A percentile compares a stretch with the other conserved stretches of the same genome.
Evolutionary conservation across 2,797 vertebrate species (phyloP).

Genomic region (Siniperca obscura): DNA sequence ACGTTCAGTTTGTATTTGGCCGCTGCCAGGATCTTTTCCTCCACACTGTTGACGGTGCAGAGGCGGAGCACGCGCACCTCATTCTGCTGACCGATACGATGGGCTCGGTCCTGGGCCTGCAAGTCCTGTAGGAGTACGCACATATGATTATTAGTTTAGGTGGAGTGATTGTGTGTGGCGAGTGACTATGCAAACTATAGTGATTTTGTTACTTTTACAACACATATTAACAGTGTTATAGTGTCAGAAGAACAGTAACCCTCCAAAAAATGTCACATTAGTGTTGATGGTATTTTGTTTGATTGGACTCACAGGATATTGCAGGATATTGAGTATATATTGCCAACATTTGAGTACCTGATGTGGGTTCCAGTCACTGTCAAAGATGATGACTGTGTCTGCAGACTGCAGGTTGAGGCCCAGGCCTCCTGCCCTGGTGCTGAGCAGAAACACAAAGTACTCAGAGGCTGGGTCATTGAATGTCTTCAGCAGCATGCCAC

Average conservation of each 20-base stretch:
- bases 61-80: slow-evolving; percentile 96
- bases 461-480: slow-evolving; percentile 94
- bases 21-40: slow-evolving; percentile 96
- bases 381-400: slow-evolving; percentile 96
- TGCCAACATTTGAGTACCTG: slow-evolving; percentile 84
- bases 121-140: slow-evolving; percentile 85
- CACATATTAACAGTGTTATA: neutral
- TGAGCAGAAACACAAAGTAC: slow-evolving; percentile 97
- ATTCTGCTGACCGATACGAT: slow-evolving; percentile 97
- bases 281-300: neutral
- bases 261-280: neutral
- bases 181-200: neutral
- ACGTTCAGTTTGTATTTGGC: slow-evolving; percentile 99
- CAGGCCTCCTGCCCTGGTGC: slow-evolving; percentile 94
- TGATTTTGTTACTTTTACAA: neutral
- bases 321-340: no score
- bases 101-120: slow-evolving; percentile 96
- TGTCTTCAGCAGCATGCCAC: slow-evolving; percentile 94
- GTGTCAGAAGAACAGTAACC: neutral
- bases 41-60: slow-evolving; percentile 98
- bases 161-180: neutral
- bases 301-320: neutral
- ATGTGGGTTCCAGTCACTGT: slow-evolving; percentile 99
- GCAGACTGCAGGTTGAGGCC: slow-evolving; percentile 97
- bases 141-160: neutral